Conservation (phyloP, 2,797 vertebrate genomes). For the Vipera ursinii region DNA sequence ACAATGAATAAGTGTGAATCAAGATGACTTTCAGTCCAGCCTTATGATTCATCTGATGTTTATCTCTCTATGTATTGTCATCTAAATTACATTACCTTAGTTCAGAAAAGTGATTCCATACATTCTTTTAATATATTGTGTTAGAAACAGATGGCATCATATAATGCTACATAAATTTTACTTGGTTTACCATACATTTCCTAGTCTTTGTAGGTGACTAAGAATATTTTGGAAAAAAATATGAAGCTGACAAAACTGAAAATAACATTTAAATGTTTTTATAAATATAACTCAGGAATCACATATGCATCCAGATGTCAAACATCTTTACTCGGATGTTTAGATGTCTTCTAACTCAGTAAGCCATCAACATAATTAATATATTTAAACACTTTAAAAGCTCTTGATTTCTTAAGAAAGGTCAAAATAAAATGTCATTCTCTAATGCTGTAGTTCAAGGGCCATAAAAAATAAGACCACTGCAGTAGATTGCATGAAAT, state of each 20-base stretch:
- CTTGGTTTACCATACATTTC: background rate
- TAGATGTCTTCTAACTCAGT: conserved; percentile 8
- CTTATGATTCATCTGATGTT: background rate
- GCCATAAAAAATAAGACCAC: background rate
- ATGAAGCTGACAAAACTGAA: background rate
- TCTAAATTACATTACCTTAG: background rate
- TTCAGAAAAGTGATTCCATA: background rate
- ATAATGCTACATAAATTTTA: background rate
- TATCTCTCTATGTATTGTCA: background rate
- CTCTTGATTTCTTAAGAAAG: background rate
- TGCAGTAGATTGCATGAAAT: background rate
- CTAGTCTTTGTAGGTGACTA: background rate
- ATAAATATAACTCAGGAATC: background rate
- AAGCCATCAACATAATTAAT: conserved; percentile 11
- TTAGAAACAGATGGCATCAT: background rate
- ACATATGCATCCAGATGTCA: too few relatives aligned
- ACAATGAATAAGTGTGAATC: background rate
- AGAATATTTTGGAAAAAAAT: background rate
- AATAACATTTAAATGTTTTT: background rate
- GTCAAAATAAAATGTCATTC: background rate
- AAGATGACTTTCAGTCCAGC: background rate
- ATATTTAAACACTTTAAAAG: background rate
- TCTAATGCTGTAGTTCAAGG: background rate
- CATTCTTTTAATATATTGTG: background rate
- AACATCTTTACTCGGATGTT: conserved; percentile 18